Evolutionary conservation across 2,797 vertebrate species (phyloP).

Genomic region (Crax fasciolata): DNA sequence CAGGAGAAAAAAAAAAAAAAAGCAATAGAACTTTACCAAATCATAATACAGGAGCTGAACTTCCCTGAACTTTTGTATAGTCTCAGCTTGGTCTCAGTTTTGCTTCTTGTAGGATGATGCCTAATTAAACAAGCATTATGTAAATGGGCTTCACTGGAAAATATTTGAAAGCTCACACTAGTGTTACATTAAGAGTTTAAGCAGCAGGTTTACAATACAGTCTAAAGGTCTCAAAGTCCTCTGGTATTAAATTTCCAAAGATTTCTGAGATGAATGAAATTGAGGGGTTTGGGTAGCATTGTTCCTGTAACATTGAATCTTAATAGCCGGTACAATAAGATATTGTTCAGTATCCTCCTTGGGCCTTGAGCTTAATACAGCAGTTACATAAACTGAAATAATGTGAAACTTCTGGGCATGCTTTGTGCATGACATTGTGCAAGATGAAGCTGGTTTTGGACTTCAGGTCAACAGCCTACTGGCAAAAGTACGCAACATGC

Average conservation of each 20-base stretch:
- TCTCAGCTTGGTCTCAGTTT: conserved; percentile 40
- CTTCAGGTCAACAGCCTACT: conserved; percentile 36
- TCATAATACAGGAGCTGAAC: conserved; percentile 24
- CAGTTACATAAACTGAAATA: conserved; percentile 61
- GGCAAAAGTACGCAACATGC: not conserved
- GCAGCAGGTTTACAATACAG: conserved; percentile 20
- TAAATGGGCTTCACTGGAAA: not conserved
- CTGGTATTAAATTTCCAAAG: conserved; percentile 27
- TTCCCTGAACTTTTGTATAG: not conserved
- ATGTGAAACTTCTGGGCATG: conserved; percentile 37
- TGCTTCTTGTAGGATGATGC: not conserved
- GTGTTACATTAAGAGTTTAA: not conserved
- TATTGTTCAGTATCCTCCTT: conserved; percentile 61
- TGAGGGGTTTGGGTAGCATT: not conserved
- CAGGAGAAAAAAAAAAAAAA: not conserved
- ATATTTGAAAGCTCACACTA: not conserved
- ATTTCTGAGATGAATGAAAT: conserved; percentile 31
- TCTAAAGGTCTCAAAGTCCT: conserved; percentile 17
- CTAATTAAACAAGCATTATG: conserved; percentile 17
- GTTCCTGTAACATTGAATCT: conserved; percentile 47
- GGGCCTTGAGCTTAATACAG: conserved; percentile 32
- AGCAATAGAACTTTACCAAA: not conserved
- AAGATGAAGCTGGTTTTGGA: conserved; percentile 6
- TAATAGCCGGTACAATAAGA: conserved; percentile 45
- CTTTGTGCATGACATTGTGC: not conserved